These are phyloP conservation scores for Arizona elegans DNA, from an alignment of 2,113 vertebrate species.

Conservation along the genomic window DNA sequence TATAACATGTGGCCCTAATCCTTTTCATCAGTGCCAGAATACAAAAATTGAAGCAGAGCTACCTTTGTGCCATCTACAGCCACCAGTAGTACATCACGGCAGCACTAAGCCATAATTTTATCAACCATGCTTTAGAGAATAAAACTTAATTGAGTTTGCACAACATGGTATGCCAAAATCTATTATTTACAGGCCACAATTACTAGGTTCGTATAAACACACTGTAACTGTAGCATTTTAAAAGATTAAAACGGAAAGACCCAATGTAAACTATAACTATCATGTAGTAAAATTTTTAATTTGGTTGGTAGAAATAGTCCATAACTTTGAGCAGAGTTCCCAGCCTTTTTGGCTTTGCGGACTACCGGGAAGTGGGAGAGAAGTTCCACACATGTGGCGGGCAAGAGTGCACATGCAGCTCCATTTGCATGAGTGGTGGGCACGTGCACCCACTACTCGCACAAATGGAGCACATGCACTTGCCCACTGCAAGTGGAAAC, in stretches of 20 bases:
- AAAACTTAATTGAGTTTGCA: not conserved
- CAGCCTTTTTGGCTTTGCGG: too few species aligned
- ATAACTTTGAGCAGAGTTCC: not conserved
- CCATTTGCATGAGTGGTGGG: too few species aligned
- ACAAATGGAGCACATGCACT: too few species aligned
- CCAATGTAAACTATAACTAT: not conserved
- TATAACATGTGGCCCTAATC: not conserved
- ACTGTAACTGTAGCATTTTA: not conserved
- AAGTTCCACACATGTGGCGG: too few species aligned
- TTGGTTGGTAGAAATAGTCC: not conserved
- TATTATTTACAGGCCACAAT: not conserved
- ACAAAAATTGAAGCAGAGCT: not conserved
- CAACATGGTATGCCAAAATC: not conserved
- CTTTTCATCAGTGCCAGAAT: not conserved
- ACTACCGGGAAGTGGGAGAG: too few species aligned
- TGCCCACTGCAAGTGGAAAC: too few species aligned
- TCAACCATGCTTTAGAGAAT: not conserved
- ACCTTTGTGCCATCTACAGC: not conserved
- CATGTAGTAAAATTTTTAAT: not conserved
- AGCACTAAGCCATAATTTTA: not conserved
- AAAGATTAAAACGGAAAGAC: not conserved
- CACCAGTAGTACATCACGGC: not conserved
- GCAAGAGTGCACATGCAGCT: too few species aligned
- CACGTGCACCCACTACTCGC: too few species aligned
- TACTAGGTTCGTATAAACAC: not conserved